Conservation (phyloP, 1,140 invertebrate species). For the Pseudoatta argentina region DNA sequence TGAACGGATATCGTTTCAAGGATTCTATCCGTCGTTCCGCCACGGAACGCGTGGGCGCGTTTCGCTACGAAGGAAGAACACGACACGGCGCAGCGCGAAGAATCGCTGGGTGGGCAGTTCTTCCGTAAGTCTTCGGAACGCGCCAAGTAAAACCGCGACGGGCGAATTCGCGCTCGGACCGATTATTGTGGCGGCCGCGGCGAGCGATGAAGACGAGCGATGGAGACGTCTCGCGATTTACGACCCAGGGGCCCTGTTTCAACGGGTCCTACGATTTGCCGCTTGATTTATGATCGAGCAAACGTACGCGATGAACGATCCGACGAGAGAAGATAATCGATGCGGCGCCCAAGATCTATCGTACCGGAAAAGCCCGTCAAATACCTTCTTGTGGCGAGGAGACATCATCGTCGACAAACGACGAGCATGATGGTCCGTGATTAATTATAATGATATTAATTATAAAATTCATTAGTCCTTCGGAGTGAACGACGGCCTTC, state of each 20-base stretch:
- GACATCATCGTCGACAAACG: slow-evolving; percentile 35
- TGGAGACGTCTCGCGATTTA: slow-evolving; percentile 74
- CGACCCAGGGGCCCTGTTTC: slow-evolving; percentile 27
- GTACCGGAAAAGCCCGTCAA: slow-evolving; percentile 68
- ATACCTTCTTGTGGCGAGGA: slow-evolving; percentile 26
- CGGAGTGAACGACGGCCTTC: neutral
- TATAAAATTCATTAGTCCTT: slow-evolving; percentile 50
- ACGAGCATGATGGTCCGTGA: slow-evolving; percentile 41
- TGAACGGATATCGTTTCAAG: slow-evolving; percentile 25
- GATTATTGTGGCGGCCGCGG: slow-evolving; percentile 34
- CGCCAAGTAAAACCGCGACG: slow-evolving; percentile 47
- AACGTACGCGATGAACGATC: slow-evolving; percentile 55
- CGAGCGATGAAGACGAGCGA: slow-evolving; percentile 42
- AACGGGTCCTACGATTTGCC: slow-evolving; percentile 58
- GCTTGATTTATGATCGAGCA: slow-evolving; percentile 70
- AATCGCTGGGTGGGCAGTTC: slow-evolving; percentile 11
- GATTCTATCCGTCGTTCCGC: neutral
- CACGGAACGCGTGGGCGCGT: slow-evolving; percentile 30
- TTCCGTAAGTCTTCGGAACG: neutral
- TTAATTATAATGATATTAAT: slow-evolving; percentile 63
- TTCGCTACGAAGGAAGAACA: neutral
- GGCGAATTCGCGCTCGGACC: slow-evolving; percentile 5
- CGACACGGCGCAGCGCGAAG: slow-evolving; percentile 7
- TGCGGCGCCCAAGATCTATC: slow-evolving; percentile 66
- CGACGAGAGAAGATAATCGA: slow-evolving; percentile 63